Percentiles rank a stretch among this genome's conserved stretches.
phyloP scores from a whole-genome alignment of 2,113 vertebrate genomes.

The Cavia porcellus region DNA sequence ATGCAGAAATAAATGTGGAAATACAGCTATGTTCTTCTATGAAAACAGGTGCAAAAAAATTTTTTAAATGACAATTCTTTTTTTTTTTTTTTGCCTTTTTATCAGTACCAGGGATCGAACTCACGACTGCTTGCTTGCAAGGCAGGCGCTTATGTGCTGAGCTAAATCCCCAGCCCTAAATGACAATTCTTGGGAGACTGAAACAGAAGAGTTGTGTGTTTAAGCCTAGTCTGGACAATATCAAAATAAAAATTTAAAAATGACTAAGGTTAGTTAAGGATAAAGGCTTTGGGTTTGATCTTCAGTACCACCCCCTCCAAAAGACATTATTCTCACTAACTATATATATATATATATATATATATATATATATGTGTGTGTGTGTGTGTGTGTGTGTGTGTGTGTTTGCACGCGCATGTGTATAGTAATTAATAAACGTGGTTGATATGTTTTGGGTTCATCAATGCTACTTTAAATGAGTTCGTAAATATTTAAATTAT shows the following conservation, averaged over 20 bases:
- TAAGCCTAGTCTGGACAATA: background rate
- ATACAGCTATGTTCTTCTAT: background rate
- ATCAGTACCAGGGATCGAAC: no score
- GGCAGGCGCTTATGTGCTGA: no score
- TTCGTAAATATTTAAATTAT: background rate
- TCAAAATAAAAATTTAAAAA: background rate
- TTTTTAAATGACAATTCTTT: background rate
- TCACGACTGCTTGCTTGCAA: no score
- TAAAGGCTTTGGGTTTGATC: background rate
- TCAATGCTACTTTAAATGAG: slow-evolving; percentile 15
- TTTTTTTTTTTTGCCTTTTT: no score
- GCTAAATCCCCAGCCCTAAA: no score
- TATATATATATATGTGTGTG: background rate
- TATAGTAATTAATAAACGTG: background rate
- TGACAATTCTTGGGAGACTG: background rate
- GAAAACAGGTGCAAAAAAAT: background rate
- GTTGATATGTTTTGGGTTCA: background rate
- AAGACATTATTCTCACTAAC: background rate
- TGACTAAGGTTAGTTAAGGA: background rate
- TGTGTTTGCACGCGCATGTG: no score
- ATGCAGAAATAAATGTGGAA: background rate
- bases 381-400: background rate
- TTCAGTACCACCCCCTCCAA: background rate
- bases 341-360: no score
- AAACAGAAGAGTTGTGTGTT: background rate